Evolutionary conservation across 2,113 vertebrate species (phyloP), one percentile per base, ranked within the genome.

Genomic region (Otolemur garnettii): DNA sequence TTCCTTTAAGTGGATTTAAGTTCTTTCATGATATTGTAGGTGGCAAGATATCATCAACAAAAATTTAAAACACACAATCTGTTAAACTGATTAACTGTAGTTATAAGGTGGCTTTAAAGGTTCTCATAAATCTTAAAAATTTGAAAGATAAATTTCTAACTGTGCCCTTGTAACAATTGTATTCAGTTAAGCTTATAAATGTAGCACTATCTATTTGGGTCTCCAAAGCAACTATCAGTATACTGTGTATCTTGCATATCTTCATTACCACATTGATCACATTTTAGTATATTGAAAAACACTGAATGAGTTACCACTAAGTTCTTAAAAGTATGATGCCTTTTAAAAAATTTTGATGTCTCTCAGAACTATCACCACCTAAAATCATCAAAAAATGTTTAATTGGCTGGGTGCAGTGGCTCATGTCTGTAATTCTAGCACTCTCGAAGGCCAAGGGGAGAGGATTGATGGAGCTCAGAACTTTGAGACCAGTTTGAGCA

Each of bases 1-100:
- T 95, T 83, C 35, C 80, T 95, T 89, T 92, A 68, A 88, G 15
- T 89, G 22, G 62, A 77, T 74, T 94, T 80, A 92, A 90, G 59
- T 87, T 83, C 81, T 87, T 72, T 42, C 18, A 2, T 79, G 59
- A 57, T 90, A 86, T 38, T 55, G 38, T 88, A 45, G 79, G n/a
- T 91, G 59, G 42, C 57, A 93, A 79, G 42, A 69, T 91, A 38
- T 59, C 42, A 68, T 85, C 38, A 85, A 80, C 64, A 93, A 86
- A 95, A 93, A 50, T 42, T 66, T 74, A 57, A 75, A 88, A 90
- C 18, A 77, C 21, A 57, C 26, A 86, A 21, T n/a, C 10, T 77
- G 81, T n/a, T 68, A 83, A 85, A 72, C 88, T 85, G 38, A 55
- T 88, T 89, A 22, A 35, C 50, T 75, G 4, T 80, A 59, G 24